Percentiles rank a stretch among this genome's conserved stretches.
phyloP scores from a whole-genome alignment of 2,797 vertebrate genomes.

The Eospalax fontanierii region DNA sequence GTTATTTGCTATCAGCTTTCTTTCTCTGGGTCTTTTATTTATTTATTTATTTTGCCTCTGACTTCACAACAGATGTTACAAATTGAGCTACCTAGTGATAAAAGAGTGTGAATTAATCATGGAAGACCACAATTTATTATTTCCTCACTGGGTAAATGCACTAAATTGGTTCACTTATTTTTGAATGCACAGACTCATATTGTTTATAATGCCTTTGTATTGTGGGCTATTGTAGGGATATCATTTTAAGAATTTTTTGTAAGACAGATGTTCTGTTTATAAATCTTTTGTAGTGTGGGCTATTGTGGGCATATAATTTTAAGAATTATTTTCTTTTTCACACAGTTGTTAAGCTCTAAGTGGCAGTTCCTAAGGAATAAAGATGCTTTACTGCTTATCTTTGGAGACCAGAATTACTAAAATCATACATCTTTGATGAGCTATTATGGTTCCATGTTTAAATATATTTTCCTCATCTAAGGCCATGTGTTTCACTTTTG shows the following conservation, averaged over 20 bases:
- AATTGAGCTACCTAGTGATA: slow-evolving; percentile 11
- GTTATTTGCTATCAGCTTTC: background rate
- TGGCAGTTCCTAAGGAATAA: slow-evolving; percentile 22
- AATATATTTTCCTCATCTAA: background rate
- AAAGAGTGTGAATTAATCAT: background rate
- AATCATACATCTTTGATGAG: background rate
- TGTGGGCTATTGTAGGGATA: background rate
- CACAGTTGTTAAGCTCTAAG: background rate
- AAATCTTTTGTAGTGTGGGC: background rate
- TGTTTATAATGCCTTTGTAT: background rate
- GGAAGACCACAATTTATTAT: background rate
- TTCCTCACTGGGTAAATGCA: background rate
- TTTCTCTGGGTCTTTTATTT: background rate
- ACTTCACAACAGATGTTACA: background rate
- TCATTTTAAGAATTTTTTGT: background rate
- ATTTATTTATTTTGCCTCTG: background rate
- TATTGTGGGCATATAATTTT: background rate
- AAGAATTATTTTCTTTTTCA: slow-evolving; percentile 27
- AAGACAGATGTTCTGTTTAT: background rate
- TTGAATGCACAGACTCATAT: slow-evolving; percentile 14
- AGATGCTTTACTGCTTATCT: background rate
- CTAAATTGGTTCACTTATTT: background rate
- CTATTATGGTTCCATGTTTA: background rate
- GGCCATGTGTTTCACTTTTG: background rate
- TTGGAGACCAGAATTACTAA: background rate